phyloP scores from a whole-genome alignment of 2,113 vertebrate species.

The Empidonax traillii region DNA sequence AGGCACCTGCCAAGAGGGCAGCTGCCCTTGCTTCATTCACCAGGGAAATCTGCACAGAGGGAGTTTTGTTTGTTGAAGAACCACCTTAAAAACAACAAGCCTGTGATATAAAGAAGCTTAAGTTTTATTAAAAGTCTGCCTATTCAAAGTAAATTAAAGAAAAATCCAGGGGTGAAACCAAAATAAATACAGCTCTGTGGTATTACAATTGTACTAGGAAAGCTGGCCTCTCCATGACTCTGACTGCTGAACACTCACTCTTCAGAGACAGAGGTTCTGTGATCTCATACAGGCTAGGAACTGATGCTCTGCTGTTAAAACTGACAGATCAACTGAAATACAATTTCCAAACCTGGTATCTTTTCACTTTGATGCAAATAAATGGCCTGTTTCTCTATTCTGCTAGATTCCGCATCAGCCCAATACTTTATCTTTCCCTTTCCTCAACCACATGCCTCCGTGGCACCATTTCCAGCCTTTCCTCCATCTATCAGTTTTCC shows the following conservation, averaged over 20 bases:
- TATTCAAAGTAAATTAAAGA: constrained; percentile 55
- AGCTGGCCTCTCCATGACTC: background rate
- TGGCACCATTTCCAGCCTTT: background rate
- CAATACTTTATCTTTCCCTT: background rate
- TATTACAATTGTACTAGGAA: background rate
- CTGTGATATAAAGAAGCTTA: constrained; percentile 40
- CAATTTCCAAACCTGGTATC: background rate
- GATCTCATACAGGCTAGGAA: background rate
- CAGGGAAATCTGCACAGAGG: background rate
- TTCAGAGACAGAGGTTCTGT: background rate
- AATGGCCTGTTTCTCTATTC: background rate
- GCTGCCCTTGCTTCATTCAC: background rate
- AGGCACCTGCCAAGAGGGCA: background rate
- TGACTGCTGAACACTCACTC: background rate
- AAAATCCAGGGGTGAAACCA: constrained; percentile 44
- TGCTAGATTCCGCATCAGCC: background rate
- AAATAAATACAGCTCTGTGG: constrained; percentile 34
- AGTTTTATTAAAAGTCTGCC: constrained; percentile 29
- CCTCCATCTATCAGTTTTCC: background rate
- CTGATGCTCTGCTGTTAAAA: background rate
- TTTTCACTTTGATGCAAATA: background rate
- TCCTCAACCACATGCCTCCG: fast-evolving
- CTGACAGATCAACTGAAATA: background rate
- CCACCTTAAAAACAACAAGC: constrained; percentile 32
- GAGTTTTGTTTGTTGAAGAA: background rate